These are phyloP conservation scores for Actinia equina DNA, from an alignment of 64 coral and sea anemone species.

Conservation along the genomic window DNA sequence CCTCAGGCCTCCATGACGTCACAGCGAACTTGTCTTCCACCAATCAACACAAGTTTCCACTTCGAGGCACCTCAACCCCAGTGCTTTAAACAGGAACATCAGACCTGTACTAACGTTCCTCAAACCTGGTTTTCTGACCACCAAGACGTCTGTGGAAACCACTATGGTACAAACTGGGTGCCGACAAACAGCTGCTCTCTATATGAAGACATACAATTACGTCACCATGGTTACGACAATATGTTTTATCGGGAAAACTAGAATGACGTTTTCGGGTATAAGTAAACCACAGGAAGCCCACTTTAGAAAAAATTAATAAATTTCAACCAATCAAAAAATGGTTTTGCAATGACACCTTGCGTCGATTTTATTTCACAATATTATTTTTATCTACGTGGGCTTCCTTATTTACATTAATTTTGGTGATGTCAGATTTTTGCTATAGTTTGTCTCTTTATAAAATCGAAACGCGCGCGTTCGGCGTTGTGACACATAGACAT, in stretches of 20 bases:
- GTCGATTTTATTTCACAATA: too few relatives aligned
- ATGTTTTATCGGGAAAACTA: slow-evolving; percentile 7
- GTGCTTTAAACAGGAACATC: background rate
- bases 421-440: too few relatives aligned
- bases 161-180: background rate
- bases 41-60: slow-evolving; percentile 1
- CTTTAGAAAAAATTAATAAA: background rate
- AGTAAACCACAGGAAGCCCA: background rate
- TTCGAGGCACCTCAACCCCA: background rate
- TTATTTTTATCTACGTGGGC: too few relatives aligned
- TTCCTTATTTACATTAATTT: too few relatives aligned
- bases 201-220: slow-evolving; percentile 1
- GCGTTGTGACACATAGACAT: too few relatives aligned
- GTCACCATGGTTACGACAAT: slow-evolving; percentile 15
- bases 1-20: background rate
- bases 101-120: background rate
- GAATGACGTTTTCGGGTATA: background rate
- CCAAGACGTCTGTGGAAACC: background rate
- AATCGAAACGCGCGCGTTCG: too few relatives aligned
- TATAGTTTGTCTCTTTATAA: too few relatives aligned
- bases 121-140: background rate
- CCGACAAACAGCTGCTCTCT: background rate
- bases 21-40: slow-evolving; percentile 4
- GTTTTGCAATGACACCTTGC: too few relatives aligned
- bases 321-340: background rate